A percentile compares a stretch with the other conserved stretches of the same genome.
These are phyloP conservation scores for Onchidella celtica DNA, from an alignment of 2,888 invertebrate species.

Conservation along the genomic window DNA sequence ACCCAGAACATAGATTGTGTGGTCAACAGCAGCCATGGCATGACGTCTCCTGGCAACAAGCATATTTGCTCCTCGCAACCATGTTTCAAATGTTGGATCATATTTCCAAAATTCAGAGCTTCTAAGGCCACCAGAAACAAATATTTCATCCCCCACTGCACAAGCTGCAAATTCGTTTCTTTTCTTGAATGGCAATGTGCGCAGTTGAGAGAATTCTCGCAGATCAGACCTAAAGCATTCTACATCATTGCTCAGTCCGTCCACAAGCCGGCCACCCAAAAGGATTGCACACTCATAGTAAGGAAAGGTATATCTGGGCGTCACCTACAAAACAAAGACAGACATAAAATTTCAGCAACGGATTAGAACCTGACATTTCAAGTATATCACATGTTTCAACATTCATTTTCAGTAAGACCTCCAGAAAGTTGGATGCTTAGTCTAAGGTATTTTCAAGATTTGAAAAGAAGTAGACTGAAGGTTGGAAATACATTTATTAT, in stretches of 20 bases:
- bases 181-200: slow-evolving; percentile 72
- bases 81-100: slow-evolving; percentile 71
- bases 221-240: slow-evolving; percentile 70
- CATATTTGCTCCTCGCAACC: slow-evolving; percentile 71
- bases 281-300: slow-evolving; percentile 69
- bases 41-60: slow-evolving; percentile 71
- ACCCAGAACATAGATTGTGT: slow-evolving; percentile 71
- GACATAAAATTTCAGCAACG: not conserved
- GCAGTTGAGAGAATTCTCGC: slow-evolving; percentile 66
- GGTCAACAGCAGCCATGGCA: slow-evolving; percentile 74
- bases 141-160: slow-evolving; percentile 72
- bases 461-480: too few species aligned
- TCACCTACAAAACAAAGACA: slow-evolving; percentile 54
- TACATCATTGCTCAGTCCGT: slow-evolving; percentile 75
- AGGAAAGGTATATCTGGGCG: slow-evolving; percentile 67
- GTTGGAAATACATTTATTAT: too few species aligned
- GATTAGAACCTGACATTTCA: not conserved
- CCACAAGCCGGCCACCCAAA: slow-evolving; percentile 70
- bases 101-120: slow-evolving; percentile 77
- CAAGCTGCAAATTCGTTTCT: slow-evolving; percentile 74
- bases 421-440: too few species aligned
- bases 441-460: too few species aligned
- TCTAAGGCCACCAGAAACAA: slow-evolving; percentile 72
- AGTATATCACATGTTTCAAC: too few species aligned
- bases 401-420: too few species aligned